phyloP scores from a whole-genome alignment of 2,113 vertebrate genomes.

The Psettodes erumei region DNA sequence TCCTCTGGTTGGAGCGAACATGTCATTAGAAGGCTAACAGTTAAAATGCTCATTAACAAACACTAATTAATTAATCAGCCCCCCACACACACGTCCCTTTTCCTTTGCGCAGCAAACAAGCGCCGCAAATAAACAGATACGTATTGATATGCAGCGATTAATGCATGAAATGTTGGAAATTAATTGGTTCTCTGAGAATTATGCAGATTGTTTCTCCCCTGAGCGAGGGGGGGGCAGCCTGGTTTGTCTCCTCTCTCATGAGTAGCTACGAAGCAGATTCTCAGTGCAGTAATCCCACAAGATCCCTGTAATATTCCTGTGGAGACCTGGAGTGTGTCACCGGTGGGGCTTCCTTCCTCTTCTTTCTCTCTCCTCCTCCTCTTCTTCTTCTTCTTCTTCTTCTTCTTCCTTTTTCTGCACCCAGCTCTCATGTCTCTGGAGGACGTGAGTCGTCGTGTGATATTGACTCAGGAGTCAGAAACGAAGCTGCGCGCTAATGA shows the following conservation, averaged over 20 bases:
- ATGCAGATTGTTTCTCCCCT: slow-evolving; percentile 14
- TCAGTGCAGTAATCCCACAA: slow-evolving; percentile 24
- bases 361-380: no score
- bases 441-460: background rate
- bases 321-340: slow-evolving; percentile 26
- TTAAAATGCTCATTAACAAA: slow-evolving; percentile 62
- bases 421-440: background rate
- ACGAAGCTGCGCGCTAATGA: background rate
- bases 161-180: slow-evolving; percentile 27
- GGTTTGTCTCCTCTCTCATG: background rate
- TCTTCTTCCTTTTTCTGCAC: background rate
- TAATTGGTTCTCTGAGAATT: slow-evolving; percentile 47
- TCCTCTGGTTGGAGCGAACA: slow-evolving; percentile 3
- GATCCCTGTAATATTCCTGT: slow-evolving; percentile 43
- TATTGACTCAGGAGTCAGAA: background rate
- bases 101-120: slow-evolving; percentile 51
- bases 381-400: no score
- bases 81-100: slow-evolving; percentile 37
- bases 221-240: slow-evolving; percentile 37
- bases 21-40: slow-evolving; percentile 49
- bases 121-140: slow-evolving; percentile 39
- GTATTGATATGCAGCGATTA: slow-evolving; percentile 31
- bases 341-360: slow-evolving; percentile 6
- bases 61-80: slow-evolving; percentile 63
- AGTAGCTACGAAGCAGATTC: background rate